These are phyloP conservation scores for Apodemus speciosus DNA, from an alignment of 2,113 vertebrate species.

Conservation along the genomic window DNA sequence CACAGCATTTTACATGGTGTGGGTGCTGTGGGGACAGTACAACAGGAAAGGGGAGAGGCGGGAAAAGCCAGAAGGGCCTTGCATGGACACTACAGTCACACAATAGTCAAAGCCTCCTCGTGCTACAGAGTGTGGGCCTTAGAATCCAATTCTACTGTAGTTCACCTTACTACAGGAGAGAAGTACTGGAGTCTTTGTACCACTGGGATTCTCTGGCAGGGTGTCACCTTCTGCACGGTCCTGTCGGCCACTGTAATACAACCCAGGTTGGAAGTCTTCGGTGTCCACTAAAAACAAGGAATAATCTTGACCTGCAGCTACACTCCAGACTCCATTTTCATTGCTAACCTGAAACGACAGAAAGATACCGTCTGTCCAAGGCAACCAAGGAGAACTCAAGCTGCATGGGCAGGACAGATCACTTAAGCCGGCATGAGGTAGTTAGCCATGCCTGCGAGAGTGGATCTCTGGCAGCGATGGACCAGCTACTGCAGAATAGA, in stretches of 20 bases:
- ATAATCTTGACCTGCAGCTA: constrained; percentile 92
- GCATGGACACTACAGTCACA: background rate
- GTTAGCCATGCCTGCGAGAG: background rate
- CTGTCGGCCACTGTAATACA: constrained; percentile 95
- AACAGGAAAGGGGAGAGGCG: background rate
- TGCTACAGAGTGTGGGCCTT: background rate
- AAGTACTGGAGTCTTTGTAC: constrained; percentile 88
- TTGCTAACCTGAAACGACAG: constrained; percentile 87
- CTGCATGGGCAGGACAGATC: background rate
- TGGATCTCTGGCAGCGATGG: background rate
- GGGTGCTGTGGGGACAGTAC: background rate
- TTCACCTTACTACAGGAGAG: constrained; percentile 94
- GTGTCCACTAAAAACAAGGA: constrained; percentile 95
- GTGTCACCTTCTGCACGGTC: constrained; percentile 79
- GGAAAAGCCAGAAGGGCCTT: background rate
- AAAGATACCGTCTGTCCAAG: constrained; percentile 9
- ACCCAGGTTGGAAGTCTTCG: constrained; percentile 94
- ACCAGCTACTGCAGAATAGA: background rate
- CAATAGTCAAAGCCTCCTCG: background rate
- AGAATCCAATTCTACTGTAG: constrained; percentile 44
- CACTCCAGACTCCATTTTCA: constrained; percentile 91
- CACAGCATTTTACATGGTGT: background rate
- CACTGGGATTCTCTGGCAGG: constrained; percentile 81
- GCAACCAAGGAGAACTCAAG: background rate
- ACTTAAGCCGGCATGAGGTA: background rate